Base-by-base conservation (phyloP, 2,888 invertebrate species). In the Cistogaster globosa region DNA sequence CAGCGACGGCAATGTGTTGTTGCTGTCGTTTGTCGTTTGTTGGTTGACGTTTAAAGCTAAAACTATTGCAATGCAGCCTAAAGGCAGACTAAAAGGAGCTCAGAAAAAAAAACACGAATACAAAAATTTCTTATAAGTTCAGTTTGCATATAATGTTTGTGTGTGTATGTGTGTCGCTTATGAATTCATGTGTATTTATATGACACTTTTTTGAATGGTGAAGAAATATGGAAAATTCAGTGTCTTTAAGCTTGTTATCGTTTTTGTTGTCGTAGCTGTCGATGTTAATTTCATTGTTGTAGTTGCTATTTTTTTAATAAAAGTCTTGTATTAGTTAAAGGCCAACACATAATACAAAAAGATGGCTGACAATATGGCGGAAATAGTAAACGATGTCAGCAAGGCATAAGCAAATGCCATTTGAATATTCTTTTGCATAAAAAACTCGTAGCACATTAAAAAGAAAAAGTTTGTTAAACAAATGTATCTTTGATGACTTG, bases 291-390 rank as follows among this genome's bases (percentile, higher is more conserved):
- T 57, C 57, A 11, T 38, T 42, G 14, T 48, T 53, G 65, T 75
- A 53, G 48, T 75, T 51, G 42, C 22, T 62, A 36, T 60, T 72
- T 53, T 67, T 72, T 55, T 57, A n/a, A 69, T n/a, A 72, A 51
- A 38, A 32, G 32, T 32, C 6, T 75, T 38, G 67, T 71, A 77
- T 63, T 55, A 58, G 57, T 69, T 48, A 69, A 80, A 67, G 76
- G 74, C 83, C 68, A 65, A 81, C 83, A 83, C 76, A 80, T 72
- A 81, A 74, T 74, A 48, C 58, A 78, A 69, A 71, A 78, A 78
- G 74, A 82, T 75, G 81, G 77, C 80, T 83, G 83, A 82, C 84
- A 82, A 86, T 84, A 84, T 86, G 82, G 69, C 84, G 84, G 84
- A 79, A 83, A 83, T 84, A 45, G 79, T 63, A 76, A 84, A 79